These are phyloP conservation scores for Antitype chi DNA, from an alignment of 2,888 invertebrate genomes.

Conservation along the genomic window DNA sequence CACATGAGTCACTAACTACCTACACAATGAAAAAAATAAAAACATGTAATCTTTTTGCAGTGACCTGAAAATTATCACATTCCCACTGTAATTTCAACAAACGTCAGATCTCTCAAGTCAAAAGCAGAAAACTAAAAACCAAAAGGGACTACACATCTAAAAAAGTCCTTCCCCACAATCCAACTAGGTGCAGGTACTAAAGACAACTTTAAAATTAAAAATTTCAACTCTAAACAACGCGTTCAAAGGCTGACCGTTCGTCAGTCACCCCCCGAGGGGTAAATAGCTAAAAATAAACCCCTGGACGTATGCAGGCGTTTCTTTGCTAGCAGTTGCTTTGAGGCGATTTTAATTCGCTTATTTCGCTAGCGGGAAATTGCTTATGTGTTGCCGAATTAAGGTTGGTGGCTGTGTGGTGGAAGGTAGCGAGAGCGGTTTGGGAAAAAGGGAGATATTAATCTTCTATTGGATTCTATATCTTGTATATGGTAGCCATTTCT, in stretches of 20 bases:
- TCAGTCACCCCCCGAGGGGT: conserved; percentile 74
- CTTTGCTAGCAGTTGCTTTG: conserved; percentile 87
- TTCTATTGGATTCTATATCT: too few species aligned
- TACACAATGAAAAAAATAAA: neutral
- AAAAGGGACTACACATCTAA: conserved; percentile 11
- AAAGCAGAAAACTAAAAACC: conserved; percentile 8
- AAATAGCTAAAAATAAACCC: conserved; percentile 84
- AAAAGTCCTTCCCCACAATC: conserved; percentile 16
- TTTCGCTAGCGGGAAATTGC: conserved; percentile 84
- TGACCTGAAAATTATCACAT: neutral
- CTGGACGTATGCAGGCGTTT: conserved; percentile 81
- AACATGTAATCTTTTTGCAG: neutral
- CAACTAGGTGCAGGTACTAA: conserved; percentile 24
- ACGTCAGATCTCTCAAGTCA: conserved; percentile 11
- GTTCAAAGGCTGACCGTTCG: conserved; percentile 83
- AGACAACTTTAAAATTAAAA: conserved; percentile 60
- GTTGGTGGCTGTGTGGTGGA: conserved; percentile 49
- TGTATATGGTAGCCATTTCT: too few species aligned
- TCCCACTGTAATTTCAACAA: conserved; percentile 3
- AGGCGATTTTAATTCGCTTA: conserved; percentile 89
- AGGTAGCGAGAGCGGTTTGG: conserved; percentile 32
- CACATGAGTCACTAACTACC: too few species aligned
- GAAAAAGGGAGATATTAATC: too few species aligned
- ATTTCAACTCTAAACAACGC: conserved; percentile 64
- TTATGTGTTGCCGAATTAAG: conserved; percentile 83